Percentiles rank a stretch among this genome's conserved stretches.
phyloP scores from a whole-genome alignment of 2,797 vertebrate species.

The Channallabes apus region DNA sequence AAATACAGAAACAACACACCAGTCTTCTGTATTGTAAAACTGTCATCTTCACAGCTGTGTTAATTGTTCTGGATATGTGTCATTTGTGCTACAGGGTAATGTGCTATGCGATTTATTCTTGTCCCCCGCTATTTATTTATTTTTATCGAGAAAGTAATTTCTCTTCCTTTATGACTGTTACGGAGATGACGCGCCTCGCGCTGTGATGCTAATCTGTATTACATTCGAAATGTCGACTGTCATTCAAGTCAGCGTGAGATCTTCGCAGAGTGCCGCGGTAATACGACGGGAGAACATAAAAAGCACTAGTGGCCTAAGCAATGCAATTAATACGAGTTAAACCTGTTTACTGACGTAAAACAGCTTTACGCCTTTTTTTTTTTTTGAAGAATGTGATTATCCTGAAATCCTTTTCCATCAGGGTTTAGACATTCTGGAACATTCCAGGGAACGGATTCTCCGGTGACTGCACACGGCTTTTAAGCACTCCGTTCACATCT shows the following conservation, averaged over 20 bases:
- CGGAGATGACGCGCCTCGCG: background rate
- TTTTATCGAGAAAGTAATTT: background rate
- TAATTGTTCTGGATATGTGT: background rate
- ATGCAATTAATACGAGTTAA: slow-evolving; percentile 49
- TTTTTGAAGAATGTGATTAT: slow-evolving; percentile 41
- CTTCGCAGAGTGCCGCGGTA: background rate
- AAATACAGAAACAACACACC: background rate
- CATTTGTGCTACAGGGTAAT: no score
- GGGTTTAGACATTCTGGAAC: slow-evolving; percentile 11
- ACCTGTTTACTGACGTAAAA: slow-evolving; percentile 62
- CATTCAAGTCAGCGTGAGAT: background rate
- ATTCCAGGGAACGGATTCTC: slow-evolving; percentile 34
- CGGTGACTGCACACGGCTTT: slow-evolving; percentile 28
- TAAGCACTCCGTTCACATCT: slow-evolving; percentile 75
- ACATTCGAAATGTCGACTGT: slow-evolving; percentile 28
- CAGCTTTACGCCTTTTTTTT: slow-evolving; percentile 32
- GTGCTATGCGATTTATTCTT: background rate
- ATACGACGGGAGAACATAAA: slow-evolving; percentile 36
- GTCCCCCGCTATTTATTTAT: background rate
- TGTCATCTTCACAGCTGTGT: background rate
- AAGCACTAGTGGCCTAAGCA: slow-evolving; percentile 48
- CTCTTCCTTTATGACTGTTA: background rate
- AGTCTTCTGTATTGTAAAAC: background rate
- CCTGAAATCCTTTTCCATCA: slow-evolving; percentile 35
- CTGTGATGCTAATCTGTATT: slow-evolving; percentile 28